These are phyloP conservation scores for Epirrhoe alternata DNA, from an alignment of 2,888 invertebrate species.

Conservation along the genomic window DNA sequence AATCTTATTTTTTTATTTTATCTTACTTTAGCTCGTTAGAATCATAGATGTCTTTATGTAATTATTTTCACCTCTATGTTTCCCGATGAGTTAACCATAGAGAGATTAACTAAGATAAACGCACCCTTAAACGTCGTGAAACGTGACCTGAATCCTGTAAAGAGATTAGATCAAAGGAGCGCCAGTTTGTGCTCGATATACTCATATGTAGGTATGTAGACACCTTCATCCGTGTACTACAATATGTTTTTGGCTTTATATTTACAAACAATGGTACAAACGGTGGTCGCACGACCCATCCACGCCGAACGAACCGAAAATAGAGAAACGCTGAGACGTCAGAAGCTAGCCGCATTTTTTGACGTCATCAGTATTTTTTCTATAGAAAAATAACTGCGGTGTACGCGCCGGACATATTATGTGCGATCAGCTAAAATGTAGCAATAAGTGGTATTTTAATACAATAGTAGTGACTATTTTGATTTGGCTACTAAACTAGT, in stretches of 20 bases:
- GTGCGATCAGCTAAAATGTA: no score
- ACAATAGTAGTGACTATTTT: not conserved
- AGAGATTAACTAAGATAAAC: slow-evolving; percentile 49
- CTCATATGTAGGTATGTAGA: not conserved
- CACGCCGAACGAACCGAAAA: no score
- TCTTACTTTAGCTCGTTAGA: not conserved
- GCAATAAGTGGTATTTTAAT: not conserved
- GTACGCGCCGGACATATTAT: no score
- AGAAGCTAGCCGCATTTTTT: no score
- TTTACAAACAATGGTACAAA: no score
- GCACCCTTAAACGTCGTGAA: slow-evolving; percentile 46
- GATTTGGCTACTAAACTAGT: slow-evolving; percentile 47
- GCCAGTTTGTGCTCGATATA: slow-evolving; percentile 29
- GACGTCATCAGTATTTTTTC: no score
- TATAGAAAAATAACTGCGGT: no score
- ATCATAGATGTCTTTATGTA: not conserved
- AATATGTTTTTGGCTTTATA: not conserved
- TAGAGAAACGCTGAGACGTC: no score
- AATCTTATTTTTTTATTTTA: no score
- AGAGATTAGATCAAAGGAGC: slow-evolving; percentile 47
- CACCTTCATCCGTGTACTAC: not conserved
- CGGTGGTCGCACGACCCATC: no score
- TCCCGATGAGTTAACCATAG: slow-evolving; percentile 50
- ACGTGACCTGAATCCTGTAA: slow-evolving; percentile 48
- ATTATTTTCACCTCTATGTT: slow-evolving; percentile 19